Evolutionary conservation across 2,797 vertebrate species (phyloP).

Genomic region (Myotis myotis): DNA sequence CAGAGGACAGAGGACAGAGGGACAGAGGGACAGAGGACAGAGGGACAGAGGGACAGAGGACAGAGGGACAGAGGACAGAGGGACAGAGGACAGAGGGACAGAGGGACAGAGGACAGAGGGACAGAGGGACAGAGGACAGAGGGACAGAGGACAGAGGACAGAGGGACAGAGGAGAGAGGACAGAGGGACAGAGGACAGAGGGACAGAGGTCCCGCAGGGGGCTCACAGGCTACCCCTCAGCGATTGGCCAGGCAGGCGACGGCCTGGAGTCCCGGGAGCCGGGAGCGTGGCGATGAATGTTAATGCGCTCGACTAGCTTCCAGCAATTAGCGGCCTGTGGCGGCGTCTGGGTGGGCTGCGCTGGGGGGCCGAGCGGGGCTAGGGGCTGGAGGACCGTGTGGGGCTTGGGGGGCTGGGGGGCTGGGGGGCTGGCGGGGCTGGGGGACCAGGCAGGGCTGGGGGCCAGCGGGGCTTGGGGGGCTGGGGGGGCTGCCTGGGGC

Average conservation of each 20-base stretch:
- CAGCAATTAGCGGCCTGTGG: slow-evolving; percentile 91
- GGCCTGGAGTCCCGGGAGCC: slow-evolving; percentile 35
- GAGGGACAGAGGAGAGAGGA: too few relatives aligned
- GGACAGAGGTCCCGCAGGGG: slow-evolving; percentile 83
- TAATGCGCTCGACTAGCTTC: slow-evolving; percentile 87
- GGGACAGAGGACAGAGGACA: too few relatives aligned
- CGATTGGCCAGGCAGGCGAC: slow-evolving; percentile 66
- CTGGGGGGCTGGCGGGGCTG: slow-evolving; percentile 86
- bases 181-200: too few relatives aligned
- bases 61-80: too few relatives aligned
- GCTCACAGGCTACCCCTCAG: slow-evolving; percentile 81
- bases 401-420: neutral
- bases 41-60: too few relatives aligned
- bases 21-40: too few relatives aligned
- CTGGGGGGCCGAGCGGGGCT: slow-evolving; percentile 86
- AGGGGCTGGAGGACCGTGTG: neutral
- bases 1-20: too few relatives aligned
- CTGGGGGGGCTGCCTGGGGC: too few relatives aligned
- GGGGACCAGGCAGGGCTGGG: neutral
- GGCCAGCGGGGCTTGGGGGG: too few relatives aligned
- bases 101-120: too few relatives aligned
- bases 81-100: too few relatives aligned
- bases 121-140: slow-evolving; percentile 67
- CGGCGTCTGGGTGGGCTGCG: slow-evolving; percentile 91
- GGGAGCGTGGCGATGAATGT: slow-evolving; percentile 89